Base-by-base conservation (phyloP, 2,797 vertebrate species). In the Selene dorsalis region DNA sequence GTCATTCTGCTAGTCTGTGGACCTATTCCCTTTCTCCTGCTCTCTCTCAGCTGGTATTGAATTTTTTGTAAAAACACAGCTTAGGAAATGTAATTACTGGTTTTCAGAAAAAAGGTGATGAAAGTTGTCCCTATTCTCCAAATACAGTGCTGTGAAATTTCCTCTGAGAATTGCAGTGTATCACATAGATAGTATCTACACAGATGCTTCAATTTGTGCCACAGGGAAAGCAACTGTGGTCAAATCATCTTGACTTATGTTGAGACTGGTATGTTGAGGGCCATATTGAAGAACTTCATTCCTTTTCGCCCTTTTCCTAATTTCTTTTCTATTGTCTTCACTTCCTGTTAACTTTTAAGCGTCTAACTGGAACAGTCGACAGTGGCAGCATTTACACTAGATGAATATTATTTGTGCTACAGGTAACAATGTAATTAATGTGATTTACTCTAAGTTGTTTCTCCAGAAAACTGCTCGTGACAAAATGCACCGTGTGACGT, bases 231-330 rank as follows among this genome's bases (percentile, higher is more conserved):
- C 60, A 52, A 26, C 63, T 35, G 52, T 78, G 56, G 41, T 74
- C 66, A 58, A 85, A 71, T 84, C 75, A 67, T 73, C 60, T 70
- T 4, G 32, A 84, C 82, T 80, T 67, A n/a, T 66, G 22, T 47
- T 53, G 65, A 63, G 62, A 76, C 52, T n/a, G n/a, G n/a, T n/a
- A n/a, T n/a, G n/a, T n/a, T n/a, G n/a, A n/a, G n/a, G n/a, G n/a
- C n/a, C n/a, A n/a, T n/a, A 58, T 1, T 4, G 9, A 11, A 73
- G 57, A 3, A 2, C 50, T 59, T 73, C 53, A 0, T 32, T 69
- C 5, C 38, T 53, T 20, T 74, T 41, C 10, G 4, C 41, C 38
- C 39, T 60, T 3, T 60, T 3, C 9, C 24, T 73, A 43, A 50
- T 55, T 47, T 62, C 13, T 59, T 11, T 61, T 73, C 6, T 69